phyloP scores from a whole-genome alignment of 2,888 invertebrate genomes.

The Oscheius myriophilus region DNA sequence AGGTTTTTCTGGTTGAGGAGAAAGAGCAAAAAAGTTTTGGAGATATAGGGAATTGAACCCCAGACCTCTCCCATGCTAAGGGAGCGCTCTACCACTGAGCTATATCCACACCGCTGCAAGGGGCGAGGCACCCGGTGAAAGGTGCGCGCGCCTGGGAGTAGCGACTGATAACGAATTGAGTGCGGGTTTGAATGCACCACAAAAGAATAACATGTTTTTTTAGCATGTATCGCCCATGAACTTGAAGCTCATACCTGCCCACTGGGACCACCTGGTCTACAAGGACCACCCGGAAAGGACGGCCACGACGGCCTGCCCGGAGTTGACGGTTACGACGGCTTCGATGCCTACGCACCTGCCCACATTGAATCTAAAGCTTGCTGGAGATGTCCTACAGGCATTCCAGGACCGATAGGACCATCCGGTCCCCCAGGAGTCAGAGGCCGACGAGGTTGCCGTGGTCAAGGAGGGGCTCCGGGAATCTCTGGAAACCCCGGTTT shows the following conservation, averaged over 20 bases:
- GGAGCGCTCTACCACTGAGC: conserved; percentile 57
- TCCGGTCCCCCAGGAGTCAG: conserved; percentile 32
- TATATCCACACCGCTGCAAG: conserved; percentile 31
- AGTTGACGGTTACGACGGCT: conserved; percentile 44
- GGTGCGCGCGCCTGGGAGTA: too few species aligned
- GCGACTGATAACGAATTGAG: too few species aligned
- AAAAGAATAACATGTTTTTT: too few species aligned
- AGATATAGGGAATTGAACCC: conserved; percentile 45
- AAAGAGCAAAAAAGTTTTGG: not conserved
- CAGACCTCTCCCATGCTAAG: conserved; percentile 55
- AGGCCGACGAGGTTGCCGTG: conserved; percentile 42
- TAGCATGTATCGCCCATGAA: not conserved
- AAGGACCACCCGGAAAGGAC: conserved; percentile 42
- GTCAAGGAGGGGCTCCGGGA: conserved; percentile 41
- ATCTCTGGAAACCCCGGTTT: conserved; percentile 39
- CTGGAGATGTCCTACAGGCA: conserved; percentile 46
- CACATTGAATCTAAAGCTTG: conserved; percentile 32
- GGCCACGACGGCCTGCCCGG: conserved; percentile 44
- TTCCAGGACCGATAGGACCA: conserved; percentile 36
- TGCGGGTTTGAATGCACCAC: too few species aligned
- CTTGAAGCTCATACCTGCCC: conserved; percentile 8
- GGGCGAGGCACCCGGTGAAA: too few species aligned
- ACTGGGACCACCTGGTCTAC: conserved; percentile 39
- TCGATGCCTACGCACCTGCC: conserved; percentile 36
- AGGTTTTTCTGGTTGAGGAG: too few species aligned